Evolutionary conservation across 2,888 invertebrate genomes (phyloP).

Genomic region (Caenorhabditis sp.): DNA sequence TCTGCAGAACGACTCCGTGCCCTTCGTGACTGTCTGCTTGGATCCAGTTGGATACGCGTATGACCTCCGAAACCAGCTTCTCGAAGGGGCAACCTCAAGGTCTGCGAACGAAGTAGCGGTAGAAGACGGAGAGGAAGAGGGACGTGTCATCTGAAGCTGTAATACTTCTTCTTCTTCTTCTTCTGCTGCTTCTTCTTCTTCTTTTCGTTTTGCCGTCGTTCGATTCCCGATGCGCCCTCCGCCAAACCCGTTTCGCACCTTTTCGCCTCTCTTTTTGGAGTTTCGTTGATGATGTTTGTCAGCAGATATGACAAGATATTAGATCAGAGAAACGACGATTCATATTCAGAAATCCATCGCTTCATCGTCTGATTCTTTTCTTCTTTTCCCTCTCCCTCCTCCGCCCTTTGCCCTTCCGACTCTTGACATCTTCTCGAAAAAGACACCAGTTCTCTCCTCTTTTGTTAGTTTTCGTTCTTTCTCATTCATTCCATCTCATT

Average conservation of each 20-base stretch:
- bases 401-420: neutral
- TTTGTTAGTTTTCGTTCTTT: slow-evolving; percentile 4
- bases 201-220: slow-evolving; percentile 19
- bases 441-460: slow-evolving; percentile 4
- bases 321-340: neutral
- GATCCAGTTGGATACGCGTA: slow-evolving; percentile 27
- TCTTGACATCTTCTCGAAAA: neutral
- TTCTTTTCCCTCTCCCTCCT: neutral
- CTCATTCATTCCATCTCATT: slow-evolving; percentile 10
- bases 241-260: slow-evolving; percentile 10
- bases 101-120: slow-evolving; percentile 15
- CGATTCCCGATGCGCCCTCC: slow-evolving; percentile 18
- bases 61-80: slow-evolving; percentile 50
- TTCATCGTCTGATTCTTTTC: neutral
- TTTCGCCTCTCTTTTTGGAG: too few species aligned
- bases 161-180: slow-evolving; percentile 20
- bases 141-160: slow-evolving; percentile 35
- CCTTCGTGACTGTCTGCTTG: neutral
- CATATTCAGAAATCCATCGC: neutral
- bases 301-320: neutral
- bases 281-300: slow-evolving; percentile 11
- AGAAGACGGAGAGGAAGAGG: slow-evolving; percentile 20
- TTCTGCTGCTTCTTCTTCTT: neutral
- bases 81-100: slow-evolving; percentile 25
- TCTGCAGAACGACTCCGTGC: neutral